Base-by-base conservation (phyloP, 2,797 vertebrate species). In the Mergus octosetaceus region DNA sequence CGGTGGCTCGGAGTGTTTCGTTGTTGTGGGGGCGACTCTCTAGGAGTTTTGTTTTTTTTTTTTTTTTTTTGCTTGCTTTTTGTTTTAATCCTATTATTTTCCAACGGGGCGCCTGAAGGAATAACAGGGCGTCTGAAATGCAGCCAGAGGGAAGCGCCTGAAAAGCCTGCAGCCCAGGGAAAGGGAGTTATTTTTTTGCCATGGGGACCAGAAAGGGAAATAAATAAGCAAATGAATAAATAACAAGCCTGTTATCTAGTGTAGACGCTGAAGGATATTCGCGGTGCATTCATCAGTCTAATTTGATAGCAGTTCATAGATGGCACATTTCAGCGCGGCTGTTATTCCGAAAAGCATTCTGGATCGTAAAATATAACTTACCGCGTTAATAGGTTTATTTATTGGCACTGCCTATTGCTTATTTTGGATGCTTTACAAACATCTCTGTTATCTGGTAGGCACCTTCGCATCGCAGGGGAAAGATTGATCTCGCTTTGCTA, bases 391-490 rank as follows among this genome's bases (percentile, higher is more conserved):
- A 97, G 97, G 97, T 97, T 98, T 98, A 98, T 98, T 98, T 98
- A 98, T 98, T 98, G 98, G 97, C 97, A 94, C 97, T 97, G 97
- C 96, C 97, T 97, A 97, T 96, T 98, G 98, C 97, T 98, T 98
- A 97, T 98, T 98, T 98, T 98, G 98, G 98, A 98, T 97, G 96
- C 97, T 96, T 97, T 97, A 98, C 97, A 98, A 98, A 98, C 95
- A 98, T 98, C 97, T 97, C 91, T 91, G 97, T 97, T 98, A 98
- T 98, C 97, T 98, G 95, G 96, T 96, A 96, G 97, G 84, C 96
- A 93, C 96, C 97, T 90, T 93, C 95, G 76, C 95, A 96, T 92
- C 93, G 93, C 83, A 95, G 86, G 94, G 91, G 91, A 89, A 94
- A 95, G 92, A 89, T 65, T 87, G 94, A 95, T 93, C 90, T 71